phyloP scores from a whole-genome alignment of 1,140 invertebrate genomes.

The Drosophila pseudoobscura region DNA sequence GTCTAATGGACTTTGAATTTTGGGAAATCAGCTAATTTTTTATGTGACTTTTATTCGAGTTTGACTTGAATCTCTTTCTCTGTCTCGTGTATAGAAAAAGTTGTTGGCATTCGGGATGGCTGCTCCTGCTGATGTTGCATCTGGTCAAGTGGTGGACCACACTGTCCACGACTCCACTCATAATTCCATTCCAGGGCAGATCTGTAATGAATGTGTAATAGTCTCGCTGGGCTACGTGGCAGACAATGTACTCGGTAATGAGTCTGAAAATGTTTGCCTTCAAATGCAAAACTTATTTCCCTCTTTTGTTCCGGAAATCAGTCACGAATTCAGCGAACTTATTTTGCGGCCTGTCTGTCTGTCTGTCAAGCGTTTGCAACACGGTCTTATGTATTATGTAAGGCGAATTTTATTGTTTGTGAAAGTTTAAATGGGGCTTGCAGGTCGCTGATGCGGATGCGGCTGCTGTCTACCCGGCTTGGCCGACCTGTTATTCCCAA shows the following conservation, averaged over 20 bases:
- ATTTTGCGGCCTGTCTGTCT: slow-evolving; percentile 29
- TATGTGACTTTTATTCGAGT: slow-evolving; percentile 14
- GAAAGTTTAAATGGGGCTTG: slow-evolving; percentile 57
- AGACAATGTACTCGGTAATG: slow-evolving; percentile 58
- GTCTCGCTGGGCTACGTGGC: slow-evolving; percentile 11
- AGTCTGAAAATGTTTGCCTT: slow-evolving; percentile 44
- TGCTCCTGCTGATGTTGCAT: not conserved
- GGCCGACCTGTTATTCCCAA: slow-evolving; percentile 22
- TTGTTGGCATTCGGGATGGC: not conserved
- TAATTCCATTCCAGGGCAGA: slow-evolving; percentile 45
- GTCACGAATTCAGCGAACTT: slow-evolving; percentile 27
- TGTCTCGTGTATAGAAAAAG: slow-evolving; percentile 14
- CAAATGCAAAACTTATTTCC: slow-evolving; percentile 36
- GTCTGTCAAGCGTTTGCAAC: slow-evolving; percentile 41
- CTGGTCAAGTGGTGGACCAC: slow-evolving; percentile 15
- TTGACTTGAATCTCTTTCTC: slow-evolving; percentile 9
- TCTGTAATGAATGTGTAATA: slow-evolving; percentile 67
- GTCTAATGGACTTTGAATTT: not conserved
- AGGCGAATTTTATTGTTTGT: slow-evolving; percentile 60
- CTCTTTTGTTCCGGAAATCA: slow-evolving; percentile 16
- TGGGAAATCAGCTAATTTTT: slow-evolving; percentile 24
- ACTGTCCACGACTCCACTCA: slow-evolving; percentile 16
- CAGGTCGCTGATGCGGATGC: slow-evolving; percentile 20
- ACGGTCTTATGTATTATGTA: slow-evolving; percentile 65
- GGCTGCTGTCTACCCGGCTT: slow-evolving; percentile 44